Evolutionary conservation across 2,113 vertebrate genomes (phyloP).

Genomic region (Seriola quinqueradiata): DNA sequence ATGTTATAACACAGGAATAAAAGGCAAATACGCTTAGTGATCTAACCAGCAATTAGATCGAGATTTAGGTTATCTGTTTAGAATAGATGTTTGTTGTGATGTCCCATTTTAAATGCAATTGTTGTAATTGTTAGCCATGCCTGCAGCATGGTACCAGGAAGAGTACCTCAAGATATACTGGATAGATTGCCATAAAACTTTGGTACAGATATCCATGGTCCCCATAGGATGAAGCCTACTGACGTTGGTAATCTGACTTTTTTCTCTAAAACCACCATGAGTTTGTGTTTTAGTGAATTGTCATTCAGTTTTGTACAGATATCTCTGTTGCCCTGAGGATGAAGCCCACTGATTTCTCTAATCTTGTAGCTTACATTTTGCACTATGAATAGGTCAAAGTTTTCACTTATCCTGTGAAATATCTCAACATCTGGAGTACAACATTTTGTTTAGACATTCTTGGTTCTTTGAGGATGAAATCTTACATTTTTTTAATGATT

Average conservation of each 20-base stretch:
- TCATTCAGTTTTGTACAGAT: too few relatives aligned
- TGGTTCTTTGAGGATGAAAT: too few relatives aligned
- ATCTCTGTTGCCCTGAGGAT: too few relatives aligned
- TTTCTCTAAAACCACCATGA: background rate
- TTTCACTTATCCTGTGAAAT: too few relatives aligned
- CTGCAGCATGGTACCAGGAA: background rate
- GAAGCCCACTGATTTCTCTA: too few relatives aligned
- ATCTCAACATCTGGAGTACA: too few relatives aligned
- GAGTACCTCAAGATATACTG: too few relatives aligned
- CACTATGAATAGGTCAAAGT: background rate
- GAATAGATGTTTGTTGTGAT: background rate
- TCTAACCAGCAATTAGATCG: background rate
- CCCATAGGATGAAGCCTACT: background rate
- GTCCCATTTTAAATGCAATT: background rate
- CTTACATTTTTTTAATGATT: too few relatives aligned
- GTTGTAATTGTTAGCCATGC: background rate
- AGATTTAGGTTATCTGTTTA: background rate
- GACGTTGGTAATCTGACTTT: background rate
- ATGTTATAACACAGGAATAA: background rate
- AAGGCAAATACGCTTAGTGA: background rate
- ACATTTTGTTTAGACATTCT: too few relatives aligned
- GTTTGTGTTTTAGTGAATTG: background rate
- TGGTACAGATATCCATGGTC: background rate
- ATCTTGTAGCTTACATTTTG: background rate
- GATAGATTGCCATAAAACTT: background rate